Base-by-base conservation (phyloP, 2,113 vertebrate species). In the Brachionichthys hirsutus region DNA sequence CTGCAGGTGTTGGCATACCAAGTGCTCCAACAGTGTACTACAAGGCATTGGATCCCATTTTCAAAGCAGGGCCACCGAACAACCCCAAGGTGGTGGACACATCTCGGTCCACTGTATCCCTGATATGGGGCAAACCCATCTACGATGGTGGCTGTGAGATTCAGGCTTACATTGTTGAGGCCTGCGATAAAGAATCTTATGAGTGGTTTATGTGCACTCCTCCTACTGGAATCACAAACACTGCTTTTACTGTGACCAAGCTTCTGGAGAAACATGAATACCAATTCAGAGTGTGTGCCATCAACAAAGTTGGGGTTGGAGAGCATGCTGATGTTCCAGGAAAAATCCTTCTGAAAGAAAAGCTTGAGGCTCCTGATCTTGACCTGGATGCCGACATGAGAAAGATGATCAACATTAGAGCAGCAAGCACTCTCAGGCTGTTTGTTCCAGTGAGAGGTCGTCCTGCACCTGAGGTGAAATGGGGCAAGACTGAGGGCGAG, bases 111-210 rank as follows among this genome's bases (percentile, higher is more conserved):
- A 95, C 97, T 19, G 94, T 98, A 73, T 93, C 94, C 62, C 92
- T 99, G 61, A 93, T 93, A 54, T 99, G 97, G 97, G 90, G 94
- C 47, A 99, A 96, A 86, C 97, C 97, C 44, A 98, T 98, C 75
- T 99, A 99, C 85, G 97, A 99, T 49, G 97, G 97, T 75, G 97
- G 95, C 50, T 94, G 94, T 93, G 95, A 98, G 88, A 95, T 99
- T 88, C 93, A 98, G 79, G 94, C 93, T 70, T 99, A 99, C 70
- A 94, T 98, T 84, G 93, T 99, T 67, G 97, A 98, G 85, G 93
- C 92, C 48, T 94, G 92, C 73, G 90, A 98, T 45, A 77, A 89
- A 24, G 93, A 83, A 68, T 89, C 91, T 1, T 93, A 94, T 51
- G 96, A 99, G 77, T 99, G 97, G 97, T 86, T 92, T 72, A 96